These are phyloP conservation scores for Trachelus iudaicus DNA, from an alignment of 2,888 invertebrate genomes.

Conservation along the genomic window DNA sequence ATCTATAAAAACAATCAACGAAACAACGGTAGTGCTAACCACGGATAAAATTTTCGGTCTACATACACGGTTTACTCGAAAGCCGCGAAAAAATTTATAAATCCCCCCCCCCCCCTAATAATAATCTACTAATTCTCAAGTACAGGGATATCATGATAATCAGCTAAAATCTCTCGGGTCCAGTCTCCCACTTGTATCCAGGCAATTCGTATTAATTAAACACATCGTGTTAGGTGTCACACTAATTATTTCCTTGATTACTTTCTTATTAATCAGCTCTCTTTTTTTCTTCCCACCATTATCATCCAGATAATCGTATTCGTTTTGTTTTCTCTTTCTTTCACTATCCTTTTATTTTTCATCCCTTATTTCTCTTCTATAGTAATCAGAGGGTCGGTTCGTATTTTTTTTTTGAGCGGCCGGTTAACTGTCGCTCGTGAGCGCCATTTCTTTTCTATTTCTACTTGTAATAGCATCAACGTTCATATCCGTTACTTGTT, in stretches of 20 bases:
- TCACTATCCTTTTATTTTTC: neutral
- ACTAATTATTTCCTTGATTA: neutral
- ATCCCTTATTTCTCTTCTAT: neutral
- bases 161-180: neutral
- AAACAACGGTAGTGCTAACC: constrained; percentile 61
- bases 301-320: neutral
- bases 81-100: neutral
- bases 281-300: neutral
- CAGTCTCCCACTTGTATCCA: neutral
- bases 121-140: neutral
- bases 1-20: constrained; percentile 64
- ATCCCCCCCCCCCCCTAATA: neutral
- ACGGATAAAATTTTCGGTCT: constrained; percentile 47
- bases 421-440: neutral
- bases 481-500: constrained; percentile 4
- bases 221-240: neutral
- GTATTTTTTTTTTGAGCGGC: neutral
- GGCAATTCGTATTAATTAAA: neutral
- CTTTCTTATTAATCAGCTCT: neutral
- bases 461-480: constrained; percentile 11
- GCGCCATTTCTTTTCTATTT: neutral
- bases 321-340: neutral
- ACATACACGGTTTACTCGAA: constrained; percentile 20
- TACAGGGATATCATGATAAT: neutral
- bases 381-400: neutral